phyloP scores from a whole-genome alignment of 2,888 invertebrate genomes.

The Elegia similella region DNA sequence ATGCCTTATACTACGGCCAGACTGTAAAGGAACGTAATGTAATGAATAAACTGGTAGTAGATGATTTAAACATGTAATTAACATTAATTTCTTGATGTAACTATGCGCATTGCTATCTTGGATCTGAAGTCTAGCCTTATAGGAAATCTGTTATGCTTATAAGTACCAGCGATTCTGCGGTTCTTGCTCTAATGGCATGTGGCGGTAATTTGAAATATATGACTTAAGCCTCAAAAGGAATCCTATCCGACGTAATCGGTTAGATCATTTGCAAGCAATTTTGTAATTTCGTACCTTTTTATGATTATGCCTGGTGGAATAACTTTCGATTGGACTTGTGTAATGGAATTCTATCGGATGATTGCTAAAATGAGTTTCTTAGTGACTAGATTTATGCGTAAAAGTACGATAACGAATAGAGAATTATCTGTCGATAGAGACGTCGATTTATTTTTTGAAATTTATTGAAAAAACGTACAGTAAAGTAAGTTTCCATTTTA shows the following conservation, averaged over 20 bases:
- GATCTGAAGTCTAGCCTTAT: slow-evolving; percentile 13
- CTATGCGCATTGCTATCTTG: slow-evolving; percentile 2
- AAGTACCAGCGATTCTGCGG: neutral
- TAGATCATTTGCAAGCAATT: slow-evolving; percentile 15
- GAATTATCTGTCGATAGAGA: neutral
- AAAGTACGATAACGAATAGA: neutral
- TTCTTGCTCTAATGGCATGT: slow-evolving; percentile 9
- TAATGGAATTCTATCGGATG: neutral
- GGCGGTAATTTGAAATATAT: slow-evolving; percentile 14
- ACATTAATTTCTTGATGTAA: slow-evolving; percentile 20
- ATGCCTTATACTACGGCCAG: neutral
- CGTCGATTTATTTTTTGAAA: too few species aligned
- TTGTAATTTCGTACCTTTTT: neutral
- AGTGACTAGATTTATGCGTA: neutral
- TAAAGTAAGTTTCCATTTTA: too few species aligned
- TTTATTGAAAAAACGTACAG: too few species aligned
- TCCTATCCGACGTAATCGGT: slow-evolving; percentile 14
- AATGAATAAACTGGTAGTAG: slow-evolving; percentile 27
- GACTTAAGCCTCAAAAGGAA: slow-evolving; percentile 4
- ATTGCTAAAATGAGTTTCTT: neutral
- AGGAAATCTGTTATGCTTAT: slow-evolving; percentile 17
- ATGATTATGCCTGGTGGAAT: neutral
- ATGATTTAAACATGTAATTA: slow-evolving; percentile 21
- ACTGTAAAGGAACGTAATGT: slow-evolving; percentile 16
- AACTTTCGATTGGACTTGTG: neutral